phyloP scores from a whole-genome alignment of 1,140 invertebrate species.

The Drosophila carrolli region DNA sequence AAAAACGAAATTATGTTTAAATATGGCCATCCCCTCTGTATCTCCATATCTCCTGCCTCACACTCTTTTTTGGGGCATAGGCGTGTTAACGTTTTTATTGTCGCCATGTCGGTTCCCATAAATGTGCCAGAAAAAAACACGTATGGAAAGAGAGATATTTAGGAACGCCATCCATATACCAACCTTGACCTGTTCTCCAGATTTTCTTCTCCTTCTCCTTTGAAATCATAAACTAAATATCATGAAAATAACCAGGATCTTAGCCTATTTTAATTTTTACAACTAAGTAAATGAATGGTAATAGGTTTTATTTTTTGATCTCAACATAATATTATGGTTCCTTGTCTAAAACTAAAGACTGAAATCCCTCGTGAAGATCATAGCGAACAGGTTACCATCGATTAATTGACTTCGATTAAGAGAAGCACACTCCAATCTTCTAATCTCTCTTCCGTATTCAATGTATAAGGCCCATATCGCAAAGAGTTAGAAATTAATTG shows the following conservation, averaged over 20 bases:
- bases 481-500: conserved; percentile 25
- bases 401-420: conserved; percentile 4
- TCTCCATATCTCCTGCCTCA: not conserved
- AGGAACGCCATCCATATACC: conserved; percentile 3
- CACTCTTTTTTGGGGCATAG: conserved; percentile 23
- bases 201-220: not conserved
- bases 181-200: conserved; percentile 5
- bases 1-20: conserved; percentile 80
- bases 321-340: no score
- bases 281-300: no score
- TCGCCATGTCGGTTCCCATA: conserved; percentile 63
- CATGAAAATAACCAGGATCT: no score
- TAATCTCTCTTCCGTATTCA: not conserved
- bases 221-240: not conserved
- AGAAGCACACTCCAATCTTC: conserved; percentile 1
- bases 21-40: conserved; percentile 48
- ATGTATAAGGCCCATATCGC: not conserved
- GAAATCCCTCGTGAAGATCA: not conserved
- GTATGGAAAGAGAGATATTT: conserved; percentile 13
- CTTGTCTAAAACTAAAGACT: not conserved
- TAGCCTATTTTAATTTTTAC: no score
- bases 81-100: conserved; percentile 75
- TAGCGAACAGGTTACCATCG: not conserved
- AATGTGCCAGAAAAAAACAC: conserved; percentile 37
- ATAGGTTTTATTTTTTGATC: no score